A percentile compares a stretch with the other conserved stretches of the same genome.
Conservation (phyloP, 2,888 invertebrate species). For the Isoperla grammatica region DNA sequence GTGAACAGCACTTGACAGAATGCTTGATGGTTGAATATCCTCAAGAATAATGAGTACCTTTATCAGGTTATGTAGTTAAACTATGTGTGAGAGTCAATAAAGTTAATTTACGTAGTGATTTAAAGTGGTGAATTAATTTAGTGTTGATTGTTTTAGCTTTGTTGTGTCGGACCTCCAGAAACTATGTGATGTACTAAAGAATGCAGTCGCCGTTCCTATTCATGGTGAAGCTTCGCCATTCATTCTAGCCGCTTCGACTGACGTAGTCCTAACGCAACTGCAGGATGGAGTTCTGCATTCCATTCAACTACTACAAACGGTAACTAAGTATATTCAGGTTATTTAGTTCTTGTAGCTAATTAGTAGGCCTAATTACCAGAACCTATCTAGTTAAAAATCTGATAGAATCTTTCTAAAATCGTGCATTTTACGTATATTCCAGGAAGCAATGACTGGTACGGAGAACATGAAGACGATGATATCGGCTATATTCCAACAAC, state of each 20-base stretch:
- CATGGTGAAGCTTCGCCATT: conserved; percentile 75
- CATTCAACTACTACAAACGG: conserved; percentile 82
- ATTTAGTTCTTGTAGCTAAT: no score
- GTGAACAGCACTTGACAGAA: no score
- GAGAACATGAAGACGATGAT: conserved; percentile 58
- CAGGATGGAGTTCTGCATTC: conserved; percentile 83
- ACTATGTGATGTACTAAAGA: conserved; percentile 69
- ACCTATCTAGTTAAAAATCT: no score
- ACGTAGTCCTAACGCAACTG: conserved; percentile 72
- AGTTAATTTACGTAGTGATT: no score
- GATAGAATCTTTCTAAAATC: no score
- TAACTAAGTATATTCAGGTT: conserved; percentile 37
- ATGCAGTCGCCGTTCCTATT: conserved; percentile 73
- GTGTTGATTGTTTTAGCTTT: conserved; percentile 42
- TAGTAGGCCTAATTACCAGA: no score
- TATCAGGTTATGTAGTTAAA: no score
- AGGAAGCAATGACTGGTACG: conserved; percentile 55
- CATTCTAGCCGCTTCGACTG: conserved; percentile 71
- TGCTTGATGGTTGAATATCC: no score
- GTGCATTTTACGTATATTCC: conserved; percentile 20
- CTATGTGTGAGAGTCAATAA: no score
- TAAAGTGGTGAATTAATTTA: conserved; percentile 8
- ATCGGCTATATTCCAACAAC: conserved; percentile 60
- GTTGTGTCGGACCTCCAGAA: conserved; percentile 68
- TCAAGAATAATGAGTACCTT: no score